Evolutionary conservation across 2,113 vertebrate genomes (phyloP).

Genomic region (Lepus americanus): DNA sequence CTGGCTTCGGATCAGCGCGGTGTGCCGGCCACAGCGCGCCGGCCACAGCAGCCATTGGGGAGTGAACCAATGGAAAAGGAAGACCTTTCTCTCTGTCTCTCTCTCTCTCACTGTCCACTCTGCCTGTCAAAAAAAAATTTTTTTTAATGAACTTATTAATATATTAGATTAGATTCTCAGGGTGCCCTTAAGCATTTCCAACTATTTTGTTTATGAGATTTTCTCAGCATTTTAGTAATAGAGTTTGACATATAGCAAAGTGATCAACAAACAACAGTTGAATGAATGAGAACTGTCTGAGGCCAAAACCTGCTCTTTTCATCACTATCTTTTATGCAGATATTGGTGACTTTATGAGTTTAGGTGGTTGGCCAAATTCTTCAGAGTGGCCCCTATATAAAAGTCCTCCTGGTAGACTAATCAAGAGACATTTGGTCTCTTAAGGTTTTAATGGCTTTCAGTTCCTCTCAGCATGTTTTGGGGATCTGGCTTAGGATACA

Average conservation of each 20-base stretch:
- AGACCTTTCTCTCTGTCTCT: too few relatives aligned
- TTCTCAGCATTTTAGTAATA: slow-evolving; percentile 48
- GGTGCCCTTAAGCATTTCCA: neutral
- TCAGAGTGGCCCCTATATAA: slow-evolving; percentile 7
- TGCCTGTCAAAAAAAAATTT: too few relatives aligned
- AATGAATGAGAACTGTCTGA: slow-evolving; percentile 54
- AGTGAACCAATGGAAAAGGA: too few relatives aligned
- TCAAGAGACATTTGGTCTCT: slow-evolving; percentile 38
- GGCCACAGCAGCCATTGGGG: too few relatives aligned
- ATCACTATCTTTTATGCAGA: neutral
- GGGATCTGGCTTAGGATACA: neutral
- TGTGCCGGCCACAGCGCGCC: too few relatives aligned
- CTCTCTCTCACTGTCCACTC: too few relatives aligned
- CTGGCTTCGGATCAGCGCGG: too few relatives aligned
- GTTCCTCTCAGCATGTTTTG: slow-evolving; percentile 3
- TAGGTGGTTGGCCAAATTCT: neutral
- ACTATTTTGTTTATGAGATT: slow-evolving; percentile 22
- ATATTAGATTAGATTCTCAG: too few relatives aligned
- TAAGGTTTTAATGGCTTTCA: slow-evolving; percentile 40
- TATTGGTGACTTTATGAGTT: neutral
- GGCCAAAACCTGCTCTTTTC: slow-evolving; percentile 16
- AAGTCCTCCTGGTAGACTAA: neutral
- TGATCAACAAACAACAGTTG: slow-evolving; percentile 19
- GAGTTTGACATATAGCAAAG: slow-evolving; percentile 7
- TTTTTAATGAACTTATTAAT: too few relatives aligned